Conservation (phyloP, 1,140 invertebrate species). For the Cydia amplana region DNA sequence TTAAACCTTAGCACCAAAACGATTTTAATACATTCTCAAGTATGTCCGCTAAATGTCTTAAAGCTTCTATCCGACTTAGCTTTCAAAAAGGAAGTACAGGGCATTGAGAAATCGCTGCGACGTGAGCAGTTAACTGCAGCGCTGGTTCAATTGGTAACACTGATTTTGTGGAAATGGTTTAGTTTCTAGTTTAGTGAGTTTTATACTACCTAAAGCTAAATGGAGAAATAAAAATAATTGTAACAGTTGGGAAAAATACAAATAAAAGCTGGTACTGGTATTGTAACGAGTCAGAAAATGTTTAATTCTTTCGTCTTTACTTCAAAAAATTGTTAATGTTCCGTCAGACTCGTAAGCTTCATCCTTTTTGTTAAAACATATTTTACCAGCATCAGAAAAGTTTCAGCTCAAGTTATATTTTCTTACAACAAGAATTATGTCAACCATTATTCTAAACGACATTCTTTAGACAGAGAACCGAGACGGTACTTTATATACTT, state of each 20-base stretch:
- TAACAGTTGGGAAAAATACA: too few species aligned
- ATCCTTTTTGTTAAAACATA: too few species aligned
- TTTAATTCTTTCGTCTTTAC: too few species aligned
- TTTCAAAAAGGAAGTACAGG: background rate
- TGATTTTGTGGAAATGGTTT: background rate
- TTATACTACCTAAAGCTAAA: background rate
- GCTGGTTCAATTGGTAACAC: background rate
- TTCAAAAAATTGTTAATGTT: too few species aligned
- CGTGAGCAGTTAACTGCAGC: slow-evolving; percentile 9
- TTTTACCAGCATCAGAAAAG: too few species aligned
- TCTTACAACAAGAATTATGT: slow-evolving; percentile 23
- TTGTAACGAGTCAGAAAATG: too few species aligned
- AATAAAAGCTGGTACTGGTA: too few species aligned
- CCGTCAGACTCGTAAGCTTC: too few species aligned
- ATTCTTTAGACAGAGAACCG: slow-evolving; percentile 41
- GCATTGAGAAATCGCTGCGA: background rate
- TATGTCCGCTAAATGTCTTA: background rate
- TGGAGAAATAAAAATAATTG: too few species aligned
- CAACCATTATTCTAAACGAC: slow-evolving; percentile 39
- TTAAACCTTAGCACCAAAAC: too few species aligned
- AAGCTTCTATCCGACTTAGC: background rate
- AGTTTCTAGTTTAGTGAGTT: background rate
- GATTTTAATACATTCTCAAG: too few species aligned
- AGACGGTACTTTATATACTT: slow-evolving; percentile 48
- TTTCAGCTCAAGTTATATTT: background rate